Evolutionary conservation across 1,140 invertebrate species (phyloP), one percentile per base, ranked within the genome.

Genomic region (Aricia agestis): DNA sequence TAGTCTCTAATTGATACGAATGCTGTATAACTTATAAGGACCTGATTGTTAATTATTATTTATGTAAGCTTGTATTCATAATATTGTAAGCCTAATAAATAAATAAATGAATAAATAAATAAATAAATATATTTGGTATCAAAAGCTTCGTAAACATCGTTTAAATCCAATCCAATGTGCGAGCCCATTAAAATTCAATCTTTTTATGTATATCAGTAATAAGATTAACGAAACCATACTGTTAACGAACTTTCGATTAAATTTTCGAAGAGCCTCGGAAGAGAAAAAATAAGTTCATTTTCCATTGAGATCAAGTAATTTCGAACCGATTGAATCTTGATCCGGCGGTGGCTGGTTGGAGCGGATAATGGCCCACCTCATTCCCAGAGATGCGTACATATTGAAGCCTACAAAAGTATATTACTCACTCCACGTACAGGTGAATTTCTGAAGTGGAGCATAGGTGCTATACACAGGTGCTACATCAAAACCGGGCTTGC

Each of bases 191-290:
- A 59, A 25, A n/a, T 18, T 63, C 7, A 63, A 25, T 19, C 18
- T 15, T 63, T 63, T 19, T 19, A 31, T 58, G 1, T 15, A 15
- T 9, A 31, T 4, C 42, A 19, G 52, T 52, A 68, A 57, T 19
- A 45, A 68, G 15, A 58, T 68, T 58, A 68, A 68, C 52, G 19
- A 57, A 68, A 18, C 25, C 42, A 31, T 59, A 68, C 45, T 11
- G 52, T 58, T 25, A 18, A n/a, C 31, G n/a, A n/a, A 57, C 10
- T n/a, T 18, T 13, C 52, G 45, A 19, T 63, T 19, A 11, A 19
- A 19, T 31, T 19, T 1, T 7, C 58, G 52, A 18, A 19, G 19
- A 19, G 11, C 59, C 19, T 19, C 18, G 25, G 59, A 11, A 6
- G 19, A 18, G 17, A 63, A 25, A 63, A 63, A 63, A 63, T 19